Evolutionary conservation across 2,888 invertebrate genomes (phyloP), one percentile per base, ranked within the genome.

Genomic region (Saturnia japonica): DNA sequence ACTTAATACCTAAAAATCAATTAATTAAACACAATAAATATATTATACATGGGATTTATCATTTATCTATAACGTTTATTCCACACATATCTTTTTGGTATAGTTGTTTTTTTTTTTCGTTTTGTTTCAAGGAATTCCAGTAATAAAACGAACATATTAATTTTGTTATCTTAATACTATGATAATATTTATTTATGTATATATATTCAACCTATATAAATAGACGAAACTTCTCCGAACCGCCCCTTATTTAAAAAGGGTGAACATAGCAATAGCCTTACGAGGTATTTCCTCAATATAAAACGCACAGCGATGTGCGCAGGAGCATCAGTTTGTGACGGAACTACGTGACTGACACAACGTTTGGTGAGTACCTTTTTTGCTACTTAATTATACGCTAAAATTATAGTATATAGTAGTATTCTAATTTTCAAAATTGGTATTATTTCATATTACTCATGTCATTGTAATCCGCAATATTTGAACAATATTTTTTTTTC

Each of bases 271-370:
- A 77, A 78, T 76, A 77, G 73, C 77, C 73, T 72, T 77, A 74
- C 75, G 72, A 75, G 69, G 78, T 74, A 82, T 85, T 88, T 88
- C 89, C 91, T 88, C 88, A 82, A 88, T 93, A 93, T 93, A 93
- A 89, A 90, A 88, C 88, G 80, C 71, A 68, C 85, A 83, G 75
- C 74, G 79, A 79, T 72, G 76, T 69, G 77, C 86, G 85, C 85
- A 76, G 75, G 81, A 89, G 87, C 92, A 88, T 88, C 93, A 93
- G 92, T 93, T 89, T 80, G 93, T 92, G 90, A 87, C 87, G 80
- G 85, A 82, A 82, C 81, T 83, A 82, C 81, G 80, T 78, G 78
- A 82, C 80, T 85, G 76, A 84, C 84, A 84, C 86, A 84, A 77
- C 74, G 76, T 79, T 83, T 82, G 82, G 93, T 93, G 82, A 93